These are phyloP conservation scores for Varecia variegata DNA, from an alignment of 2,797 vertebrate genomes.

Conservation along the genomic window DNA sequence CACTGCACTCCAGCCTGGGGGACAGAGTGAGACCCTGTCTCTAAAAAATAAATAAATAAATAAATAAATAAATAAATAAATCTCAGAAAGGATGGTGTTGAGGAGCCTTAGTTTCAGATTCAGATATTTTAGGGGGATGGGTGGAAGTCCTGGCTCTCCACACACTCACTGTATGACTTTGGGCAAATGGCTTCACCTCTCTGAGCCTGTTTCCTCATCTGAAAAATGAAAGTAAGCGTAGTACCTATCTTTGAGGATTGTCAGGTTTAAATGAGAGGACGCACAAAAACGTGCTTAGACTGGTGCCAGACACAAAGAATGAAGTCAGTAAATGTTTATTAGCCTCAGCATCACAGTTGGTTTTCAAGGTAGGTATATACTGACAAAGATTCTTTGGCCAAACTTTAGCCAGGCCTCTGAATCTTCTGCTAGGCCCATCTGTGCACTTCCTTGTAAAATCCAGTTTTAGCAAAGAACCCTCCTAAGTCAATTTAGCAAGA, in stretches of 20 bases:
- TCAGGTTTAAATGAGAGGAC: background rate
- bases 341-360: background rate
- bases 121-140: background rate
- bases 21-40: background rate
- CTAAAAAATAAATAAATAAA: background rate
- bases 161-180: background rate
- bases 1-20: background rate
- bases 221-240: slow-evolving; percentile 6
- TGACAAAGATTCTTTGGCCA: background rate
- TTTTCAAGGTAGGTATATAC: background rate
- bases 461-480: background rate
- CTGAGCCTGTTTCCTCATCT: background rate
- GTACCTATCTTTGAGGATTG: background rate
- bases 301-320: background rate
- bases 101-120: background rate
- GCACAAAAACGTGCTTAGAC: background rate
- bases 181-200: background rate
- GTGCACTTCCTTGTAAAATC: background rate
- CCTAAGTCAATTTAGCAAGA: background rate
- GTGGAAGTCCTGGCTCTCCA: background rate
- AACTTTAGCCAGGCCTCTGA: background rate
- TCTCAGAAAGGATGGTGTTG: background rate
- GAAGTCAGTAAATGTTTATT: background rate
- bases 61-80: background rate
- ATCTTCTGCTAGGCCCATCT: background rate